phyloP scores from a whole-genome alignment of 1,140 invertebrate genomes.

The Eupristina koningsbergeri region DNA sequence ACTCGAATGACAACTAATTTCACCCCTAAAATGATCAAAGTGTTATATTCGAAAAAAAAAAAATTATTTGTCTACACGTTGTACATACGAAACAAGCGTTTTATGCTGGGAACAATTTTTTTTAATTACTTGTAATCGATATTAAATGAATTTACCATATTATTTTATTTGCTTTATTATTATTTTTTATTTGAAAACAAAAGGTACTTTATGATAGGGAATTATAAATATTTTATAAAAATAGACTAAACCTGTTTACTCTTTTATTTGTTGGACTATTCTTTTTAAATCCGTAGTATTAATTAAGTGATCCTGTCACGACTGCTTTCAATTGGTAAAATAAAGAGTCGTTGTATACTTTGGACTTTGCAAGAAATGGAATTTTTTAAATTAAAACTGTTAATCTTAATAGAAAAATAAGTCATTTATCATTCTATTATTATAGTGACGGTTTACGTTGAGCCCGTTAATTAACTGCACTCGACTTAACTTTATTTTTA shows the following conservation, averaged over 20 bases:
- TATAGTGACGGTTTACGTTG: neutral
- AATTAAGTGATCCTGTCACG: constrained; percentile 17
- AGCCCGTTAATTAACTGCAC: neutral
- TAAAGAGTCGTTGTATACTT: neutral
- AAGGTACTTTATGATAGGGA: neutral
- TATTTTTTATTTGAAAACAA: constrained; percentile 12
- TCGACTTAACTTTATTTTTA: neutral
- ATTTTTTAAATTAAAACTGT: neutral
- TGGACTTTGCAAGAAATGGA: neutral
- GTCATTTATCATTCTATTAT: neutral
- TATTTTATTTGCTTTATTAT: neutral
- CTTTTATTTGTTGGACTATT: neutral
- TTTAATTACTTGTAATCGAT: constrained; percentile 21
- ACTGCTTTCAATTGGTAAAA: neutral
- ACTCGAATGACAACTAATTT: neutral
- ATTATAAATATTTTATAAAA: neutral
- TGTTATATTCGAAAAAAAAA: constrained; percentile 19
- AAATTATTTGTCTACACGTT: neutral
- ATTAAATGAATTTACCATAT: constrained; percentile 3
- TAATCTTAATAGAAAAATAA: neutral
- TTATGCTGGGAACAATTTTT: neutral
- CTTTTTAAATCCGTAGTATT: neutral
- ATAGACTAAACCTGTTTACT: neutral
- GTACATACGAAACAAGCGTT: neutral
- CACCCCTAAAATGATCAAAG: neutral